phyloP scores from a whole-genome alignment of 2,797 vertebrate species.

The Mastacembelus armatus region DNA sequence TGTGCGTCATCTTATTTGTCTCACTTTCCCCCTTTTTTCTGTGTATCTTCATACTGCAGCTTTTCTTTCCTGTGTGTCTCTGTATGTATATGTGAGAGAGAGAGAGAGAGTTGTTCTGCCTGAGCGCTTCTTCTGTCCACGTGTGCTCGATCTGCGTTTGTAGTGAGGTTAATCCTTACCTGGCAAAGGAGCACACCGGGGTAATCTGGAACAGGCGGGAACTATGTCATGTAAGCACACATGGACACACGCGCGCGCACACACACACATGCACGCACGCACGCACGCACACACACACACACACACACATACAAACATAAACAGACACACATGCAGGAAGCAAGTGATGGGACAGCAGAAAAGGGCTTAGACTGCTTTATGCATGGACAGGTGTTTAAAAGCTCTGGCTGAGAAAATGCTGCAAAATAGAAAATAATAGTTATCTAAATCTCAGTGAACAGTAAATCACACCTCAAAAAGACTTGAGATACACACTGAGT shows the following conservation, averaged over 20 bases:
- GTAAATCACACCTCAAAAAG: background rate
- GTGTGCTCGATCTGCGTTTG: slow-evolving; percentile 58
- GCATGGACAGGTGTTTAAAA: slow-evolving; percentile 19
- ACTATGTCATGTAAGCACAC: slow-evolving; percentile 40
- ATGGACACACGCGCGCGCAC: background rate
- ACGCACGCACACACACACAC: slow-evolving; percentile 16
- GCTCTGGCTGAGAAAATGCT: background rate
- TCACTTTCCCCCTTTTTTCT: background rate
- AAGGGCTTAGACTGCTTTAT: slow-evolving; percentile 24
- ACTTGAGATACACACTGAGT: background rate
- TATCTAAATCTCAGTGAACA: background rate
- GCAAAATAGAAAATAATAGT: background rate
- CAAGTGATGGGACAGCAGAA: slow-evolving; percentile 20
- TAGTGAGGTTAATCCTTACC: slow-evolving; percentile 71
- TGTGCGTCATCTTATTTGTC: background rate
- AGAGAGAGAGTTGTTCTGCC: background rate
- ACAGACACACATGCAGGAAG: background rate
- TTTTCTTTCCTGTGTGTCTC: slow-evolving; percentile 3
- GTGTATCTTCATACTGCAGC: slow-evolving; percentile 15
- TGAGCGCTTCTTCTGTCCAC: background rate
- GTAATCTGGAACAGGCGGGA: slow-evolving; percentile 74
- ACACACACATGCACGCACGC: slow-evolving; percentile 21
- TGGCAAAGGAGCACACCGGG: slow-evolving; percentile 55
- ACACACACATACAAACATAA: no score
- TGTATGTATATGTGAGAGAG: background rate